phyloP scores from a whole-genome alignment of 1,140 invertebrate species.

The Pogonognathellus flavescens region DNA sequence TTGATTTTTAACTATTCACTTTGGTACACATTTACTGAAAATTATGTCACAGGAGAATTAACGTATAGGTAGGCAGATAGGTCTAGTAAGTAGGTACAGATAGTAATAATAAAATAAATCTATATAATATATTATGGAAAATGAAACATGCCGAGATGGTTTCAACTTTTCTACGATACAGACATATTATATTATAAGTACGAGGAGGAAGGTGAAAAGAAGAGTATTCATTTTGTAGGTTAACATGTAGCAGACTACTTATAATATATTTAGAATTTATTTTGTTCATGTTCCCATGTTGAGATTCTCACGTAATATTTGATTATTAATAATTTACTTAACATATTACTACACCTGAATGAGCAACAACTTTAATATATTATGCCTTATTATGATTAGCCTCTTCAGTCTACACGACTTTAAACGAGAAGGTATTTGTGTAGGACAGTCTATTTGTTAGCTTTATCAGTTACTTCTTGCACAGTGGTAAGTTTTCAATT shows the following conservation, averaged over 20 bases:
- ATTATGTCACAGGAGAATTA: no score
- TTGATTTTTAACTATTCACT: background rate
- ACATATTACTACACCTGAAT: background rate
- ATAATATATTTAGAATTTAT: conserved; percentile 3
- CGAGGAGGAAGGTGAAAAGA: background rate
- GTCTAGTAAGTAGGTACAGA: background rate
- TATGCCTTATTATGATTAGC: background rate
- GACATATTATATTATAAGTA: background rate
- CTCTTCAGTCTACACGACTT: background rate
- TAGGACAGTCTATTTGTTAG: background rate
- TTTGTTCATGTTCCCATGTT: conserved; percentile 31
- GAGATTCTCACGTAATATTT: conserved; percentile 33
- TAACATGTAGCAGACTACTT: background rate
- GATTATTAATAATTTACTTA: conserved; percentile 4
- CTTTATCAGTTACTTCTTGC: conserved; percentile 6
- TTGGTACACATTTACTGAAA: background rate
- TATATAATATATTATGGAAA: background rate
- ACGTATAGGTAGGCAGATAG: no score
- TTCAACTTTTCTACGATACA: background rate
- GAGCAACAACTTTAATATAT: background rate
- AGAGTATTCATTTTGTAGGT: background rate
- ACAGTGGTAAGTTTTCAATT: background rate
- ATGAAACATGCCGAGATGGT: conserved; percentile 17
- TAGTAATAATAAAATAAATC: background rate
- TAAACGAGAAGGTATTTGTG: background rate